Conservation (phyloP, 2,113 vertebrate genomes). For the Lepisosteus oculatus region DNA sequence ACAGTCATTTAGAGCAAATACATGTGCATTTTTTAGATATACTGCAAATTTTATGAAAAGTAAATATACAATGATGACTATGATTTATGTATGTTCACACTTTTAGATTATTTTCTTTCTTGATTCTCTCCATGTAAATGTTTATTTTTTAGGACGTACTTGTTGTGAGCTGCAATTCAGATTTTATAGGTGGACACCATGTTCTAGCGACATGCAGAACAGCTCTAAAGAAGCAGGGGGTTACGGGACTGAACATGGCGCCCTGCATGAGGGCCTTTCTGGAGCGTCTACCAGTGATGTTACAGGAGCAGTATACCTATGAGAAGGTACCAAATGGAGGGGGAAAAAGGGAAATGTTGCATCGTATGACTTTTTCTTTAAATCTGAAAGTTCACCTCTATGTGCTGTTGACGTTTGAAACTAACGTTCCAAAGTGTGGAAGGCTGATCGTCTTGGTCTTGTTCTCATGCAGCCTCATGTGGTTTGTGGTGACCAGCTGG, state of each 20-base stretch:
- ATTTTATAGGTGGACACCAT: conserved; percentile 85
- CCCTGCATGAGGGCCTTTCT: conserved; percentile 96
- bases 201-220: conserved; percentile 88
- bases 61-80: background rate
- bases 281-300: conserved; percentile 90
- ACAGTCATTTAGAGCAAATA: too few relatives aligned
- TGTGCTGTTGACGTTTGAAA: too few relatives aligned
- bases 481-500: conserved; percentile 92
- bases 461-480: conserved; percentile 78
- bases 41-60: background rate
- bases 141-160: conserved; percentile 77
- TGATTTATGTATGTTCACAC: background rate
- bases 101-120: too few relatives aligned
- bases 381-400: too few relatives aligned
- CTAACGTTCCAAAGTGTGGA: background rate
- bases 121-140: background rate
- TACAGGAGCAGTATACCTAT: conserved; percentile 94
- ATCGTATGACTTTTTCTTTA: too few relatives aligned
- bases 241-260: conserved; percentile 87
- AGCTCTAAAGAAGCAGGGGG: conserved; percentile 89
- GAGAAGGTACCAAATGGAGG: conserved; percentile 81
- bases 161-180: conserved; percentile 87
- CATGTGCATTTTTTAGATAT: too few relatives aligned
- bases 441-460: background rate
- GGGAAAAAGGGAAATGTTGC: background rate